These are phyloP conservation scores for Spea multiplicata DNA, from an alignment of 2,113 vertebrate genomes.

Conservation along the genomic window DNA sequence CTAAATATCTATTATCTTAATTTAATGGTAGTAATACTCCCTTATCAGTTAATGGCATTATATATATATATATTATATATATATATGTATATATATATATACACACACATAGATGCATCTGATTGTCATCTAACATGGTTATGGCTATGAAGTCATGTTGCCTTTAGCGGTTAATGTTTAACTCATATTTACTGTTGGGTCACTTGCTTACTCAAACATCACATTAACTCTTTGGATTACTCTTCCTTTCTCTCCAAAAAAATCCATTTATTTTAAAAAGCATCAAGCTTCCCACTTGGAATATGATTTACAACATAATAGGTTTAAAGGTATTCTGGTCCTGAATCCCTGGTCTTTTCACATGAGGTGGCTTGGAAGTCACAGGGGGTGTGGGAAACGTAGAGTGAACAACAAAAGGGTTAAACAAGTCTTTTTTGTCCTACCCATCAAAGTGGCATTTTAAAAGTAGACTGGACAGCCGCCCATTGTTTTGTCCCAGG, in stretches of 20 bases:
- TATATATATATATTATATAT: too few relatives aligned
- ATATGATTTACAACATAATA: constrained; percentile 11
- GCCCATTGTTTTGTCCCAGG: not conserved
- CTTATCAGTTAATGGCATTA: too few relatives aligned
- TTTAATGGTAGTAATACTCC: too few relatives aligned
- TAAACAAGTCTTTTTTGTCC: constrained; percentile 22
- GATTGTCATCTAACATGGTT: too few relatives aligned
- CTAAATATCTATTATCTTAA: too few relatives aligned
- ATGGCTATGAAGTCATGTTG: not conserved
- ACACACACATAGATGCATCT: too few relatives aligned
- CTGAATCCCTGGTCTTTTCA: constrained; percentile 17
- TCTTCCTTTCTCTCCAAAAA: constrained; percentile 1
- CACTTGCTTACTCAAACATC: not conserved
- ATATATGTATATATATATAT: too few relatives aligned
- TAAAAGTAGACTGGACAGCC: not conserved
- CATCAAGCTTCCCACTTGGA: not conserved
- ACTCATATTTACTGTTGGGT: constrained; percentile 19
- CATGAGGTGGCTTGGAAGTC: not conserved
- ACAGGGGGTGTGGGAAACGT: constrained; percentile 37
- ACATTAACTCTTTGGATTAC: constrained; percentile 6
- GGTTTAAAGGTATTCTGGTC: not conserved
- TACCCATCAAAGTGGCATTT: constrained; percentile 1
- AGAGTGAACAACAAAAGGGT: constrained; percentile 2
- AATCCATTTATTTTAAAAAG: not conserved
- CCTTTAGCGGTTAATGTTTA: constrained; percentile 25